Percentiles rank a stretch among this genome's conserved stretches.
phyloP scores from a whole-genome alignment of 2,888 invertebrate genomes.

The Agapostemon virescens region DNA sequence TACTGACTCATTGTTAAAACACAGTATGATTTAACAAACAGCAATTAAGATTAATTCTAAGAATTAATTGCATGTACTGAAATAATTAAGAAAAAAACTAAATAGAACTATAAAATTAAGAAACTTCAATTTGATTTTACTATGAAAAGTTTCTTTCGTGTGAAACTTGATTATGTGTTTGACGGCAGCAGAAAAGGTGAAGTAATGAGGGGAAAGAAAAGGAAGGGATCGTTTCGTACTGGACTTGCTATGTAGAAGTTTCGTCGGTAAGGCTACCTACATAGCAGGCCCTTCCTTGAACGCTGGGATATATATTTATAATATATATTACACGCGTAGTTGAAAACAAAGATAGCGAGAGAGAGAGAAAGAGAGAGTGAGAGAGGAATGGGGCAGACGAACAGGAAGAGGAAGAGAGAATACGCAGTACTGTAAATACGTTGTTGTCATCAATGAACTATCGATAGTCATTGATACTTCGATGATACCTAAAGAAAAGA shows the following conservation, averaged over 20 bases:
- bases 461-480: too few relatives aligned
- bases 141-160: slow-evolving; percentile 9
- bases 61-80: slow-evolving; percentile 30
- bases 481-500: too few relatives aligned
- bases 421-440: slow-evolving; percentile 17
- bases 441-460: too few relatives aligned
- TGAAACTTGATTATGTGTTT: neutral
- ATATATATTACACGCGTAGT: slow-evolving; percentile 12
- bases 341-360: slow-evolving; percentile 15
- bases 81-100: slow-evolving; percentile 8
- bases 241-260: too few relatives aligned
- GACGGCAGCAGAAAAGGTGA: too few relatives aligned
- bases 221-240: too few relatives aligned
- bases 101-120: neutral
- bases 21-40: slow-evolving; percentile 14
- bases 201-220: too few relatives aligned
- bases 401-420: neutral
- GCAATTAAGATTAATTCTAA: slow-evolving; percentile 28
- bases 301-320: too few relatives aligned
- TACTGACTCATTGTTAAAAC: slow-evolving; percentile 48
- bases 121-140: slow-evolving; percentile 10
- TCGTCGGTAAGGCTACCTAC: too few relatives aligned
- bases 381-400: neutral
- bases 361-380: slow-evolving; percentile 5
- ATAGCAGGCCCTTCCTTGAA: too few relatives aligned